Evolutionary conservation across 2,797 vertebrate genomes (phyloP).

Genomic region (Pseudochirops corinnae): DNA sequence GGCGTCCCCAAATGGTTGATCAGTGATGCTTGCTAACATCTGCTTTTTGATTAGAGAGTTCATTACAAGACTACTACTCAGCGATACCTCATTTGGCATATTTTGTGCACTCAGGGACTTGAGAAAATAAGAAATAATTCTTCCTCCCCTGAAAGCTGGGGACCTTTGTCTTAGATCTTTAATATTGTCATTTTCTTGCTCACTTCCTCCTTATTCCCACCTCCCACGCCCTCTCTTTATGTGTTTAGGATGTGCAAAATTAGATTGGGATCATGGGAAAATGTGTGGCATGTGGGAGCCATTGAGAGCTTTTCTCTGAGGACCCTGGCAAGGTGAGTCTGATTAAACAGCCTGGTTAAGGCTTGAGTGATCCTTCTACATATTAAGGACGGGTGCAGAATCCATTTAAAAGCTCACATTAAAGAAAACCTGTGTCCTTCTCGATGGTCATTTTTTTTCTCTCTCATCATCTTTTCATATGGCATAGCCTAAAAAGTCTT

Average conservation of each 20-base stretch:
- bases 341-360: not conserved
- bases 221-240: not conserved
- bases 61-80: not conserved
- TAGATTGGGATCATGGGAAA: not conserved
- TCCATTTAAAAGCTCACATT: not conserved
- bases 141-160: not conserved
- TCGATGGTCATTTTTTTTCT: not conserved
- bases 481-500: not conserved
- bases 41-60: not conserved
- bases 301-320: not conserved
- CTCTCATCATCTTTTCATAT: not conserved
- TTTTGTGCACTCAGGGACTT: not conserved
- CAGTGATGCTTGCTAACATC: not conserved
- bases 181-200: not conserved
- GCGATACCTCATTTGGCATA: not conserved
- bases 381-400: not conserved
- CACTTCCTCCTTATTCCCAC: not conserved
- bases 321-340: slow-evolving; percentile 22
- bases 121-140: not conserved
- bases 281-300: not conserved
- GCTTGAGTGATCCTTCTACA: slow-evolving; percentile 12
- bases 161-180: not conserved
- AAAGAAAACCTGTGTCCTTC: not conserved
- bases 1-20: not conserved
- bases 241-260: not conserved